Evolutionary conservation across 1,140 invertebrate species (phyloP).

Genomic region (Philopotamus ludificatus): DNA sequence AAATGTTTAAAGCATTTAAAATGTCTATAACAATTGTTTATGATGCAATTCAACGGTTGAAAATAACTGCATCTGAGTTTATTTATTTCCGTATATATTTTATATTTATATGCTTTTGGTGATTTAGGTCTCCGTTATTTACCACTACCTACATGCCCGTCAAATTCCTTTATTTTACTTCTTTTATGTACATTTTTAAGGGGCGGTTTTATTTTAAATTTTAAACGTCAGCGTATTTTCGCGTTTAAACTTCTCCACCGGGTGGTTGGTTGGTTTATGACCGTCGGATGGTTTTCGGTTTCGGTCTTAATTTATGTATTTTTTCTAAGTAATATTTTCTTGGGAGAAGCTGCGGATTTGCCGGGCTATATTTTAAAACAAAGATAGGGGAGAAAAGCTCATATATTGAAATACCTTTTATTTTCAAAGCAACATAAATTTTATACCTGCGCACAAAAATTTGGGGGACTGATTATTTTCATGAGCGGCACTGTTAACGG

Average conservation of each 20-base stretch:
- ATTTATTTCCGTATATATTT: too few relatives aligned
- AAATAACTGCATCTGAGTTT: too few relatives aligned
- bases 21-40: too few relatives aligned
- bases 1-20: too few relatives aligned
- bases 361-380: slow-evolving; percentile 37
- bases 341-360: slow-evolving; percentile 36
- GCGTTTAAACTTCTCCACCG: slow-evolving; percentile 28
- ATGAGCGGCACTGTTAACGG: too few relatives aligned
- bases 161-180: background rate
- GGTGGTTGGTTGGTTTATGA: slow-evolving; percentile 32
- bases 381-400: slow-evolving; percentile 26
- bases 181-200: slow-evolving; percentile 13
- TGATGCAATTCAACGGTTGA: too few relatives aligned
- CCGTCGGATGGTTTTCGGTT: slow-evolving; percentile 37
- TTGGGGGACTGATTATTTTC: background rate
- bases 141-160: too few relatives aligned
- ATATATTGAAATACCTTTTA: slow-evolving; percentile 32
- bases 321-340: slow-evolving; percentile 39
- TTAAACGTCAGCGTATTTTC: slow-evolving; percentile 28
- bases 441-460: slow-evolving; percentile 1
- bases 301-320: slow-evolving; percentile 41
- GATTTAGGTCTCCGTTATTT: too few relatives aligned
- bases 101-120: too few relatives aligned
- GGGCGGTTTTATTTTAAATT: slow-evolving; percentile 8
- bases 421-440: slow-evolving; percentile 34